These are phyloP conservation scores for Sycophaga agraensis DNA, from an alignment of 1,140 invertebrate genomes.

Conservation along the genomic window DNA sequence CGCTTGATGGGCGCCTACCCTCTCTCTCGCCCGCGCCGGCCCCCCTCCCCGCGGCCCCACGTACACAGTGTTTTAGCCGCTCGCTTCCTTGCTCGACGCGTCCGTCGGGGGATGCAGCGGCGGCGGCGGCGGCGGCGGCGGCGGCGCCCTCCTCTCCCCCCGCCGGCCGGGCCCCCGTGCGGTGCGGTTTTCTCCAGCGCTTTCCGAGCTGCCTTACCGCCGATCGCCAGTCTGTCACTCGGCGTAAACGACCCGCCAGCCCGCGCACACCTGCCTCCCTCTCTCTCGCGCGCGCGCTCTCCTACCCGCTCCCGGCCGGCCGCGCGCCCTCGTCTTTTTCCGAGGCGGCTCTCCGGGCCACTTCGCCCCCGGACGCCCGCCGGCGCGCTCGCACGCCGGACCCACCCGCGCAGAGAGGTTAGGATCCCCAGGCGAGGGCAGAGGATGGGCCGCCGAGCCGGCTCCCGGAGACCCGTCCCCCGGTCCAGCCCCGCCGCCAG, in stretches of 20 bases:
- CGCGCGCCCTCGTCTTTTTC: background rate
- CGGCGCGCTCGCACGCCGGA: too few species aligned
- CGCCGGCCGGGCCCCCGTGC: background rate
- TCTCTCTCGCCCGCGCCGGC: conserved; percentile 18
- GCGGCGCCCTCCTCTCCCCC: background rate
- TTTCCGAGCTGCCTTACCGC: conserved; percentile 25
- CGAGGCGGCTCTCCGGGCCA: too few species aligned
- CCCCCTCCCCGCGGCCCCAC: too few species aligned
- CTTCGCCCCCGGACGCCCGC: too few species aligned
- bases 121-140: background rate
- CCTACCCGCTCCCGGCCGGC: background rate
- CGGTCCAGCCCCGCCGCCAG: too few species aligned
- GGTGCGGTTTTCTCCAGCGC: background rate
- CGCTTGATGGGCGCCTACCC: background rate
- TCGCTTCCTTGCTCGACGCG: background rate
- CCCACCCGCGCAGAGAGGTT: too few species aligned
- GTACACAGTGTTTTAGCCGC: too few species aligned
- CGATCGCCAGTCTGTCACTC: conserved; percentile 39
- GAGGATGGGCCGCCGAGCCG: too few species aligned
- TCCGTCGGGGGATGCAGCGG: background rate
- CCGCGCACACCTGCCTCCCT: background rate
- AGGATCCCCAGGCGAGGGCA: too few species aligned
- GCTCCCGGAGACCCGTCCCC: too few species aligned
- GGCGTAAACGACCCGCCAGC: conserved; percentile 28
- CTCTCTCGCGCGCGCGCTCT: background rate